Evolutionary conservation across 1,140 invertebrate species (phyloP).

Genomic region (Tyrophagus putrescentiae): DNA sequence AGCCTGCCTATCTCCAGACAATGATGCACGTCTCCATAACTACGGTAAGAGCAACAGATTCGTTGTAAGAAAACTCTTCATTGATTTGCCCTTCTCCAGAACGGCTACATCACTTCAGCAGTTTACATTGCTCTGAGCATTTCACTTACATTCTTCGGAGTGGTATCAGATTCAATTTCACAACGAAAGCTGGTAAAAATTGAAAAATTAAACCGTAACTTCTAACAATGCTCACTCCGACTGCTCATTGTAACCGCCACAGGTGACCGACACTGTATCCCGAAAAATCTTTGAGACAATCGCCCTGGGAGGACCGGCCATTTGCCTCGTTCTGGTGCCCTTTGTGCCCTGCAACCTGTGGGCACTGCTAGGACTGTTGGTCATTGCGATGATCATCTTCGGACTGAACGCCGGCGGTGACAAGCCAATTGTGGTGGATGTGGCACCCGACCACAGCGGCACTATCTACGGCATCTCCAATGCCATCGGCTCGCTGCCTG

Average conservation of each 20-base stretch:
- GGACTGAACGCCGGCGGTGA: conserved; percentile 27
- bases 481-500: conserved; percentile 34
- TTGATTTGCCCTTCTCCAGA: conserved; percentile 20
- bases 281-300: conserved; percentile 28
- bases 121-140: conserved; percentile 26
- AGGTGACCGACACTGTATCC: conserved; percentile 24
- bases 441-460: conserved; percentile 59
- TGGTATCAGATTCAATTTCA: conserved; percentile 25
- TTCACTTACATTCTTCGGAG: conserved; percentile 23
- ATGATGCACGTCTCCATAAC: conserved; percentile 50
- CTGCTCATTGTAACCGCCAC: no score
- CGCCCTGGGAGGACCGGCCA: conserved; percentile 25
- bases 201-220: no score
- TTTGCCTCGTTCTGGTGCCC: conserved; percentile 25
- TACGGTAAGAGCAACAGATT: conserved; percentile 29
- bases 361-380: conserved; percentile 21
- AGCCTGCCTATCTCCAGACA: conserved; percentile 38
- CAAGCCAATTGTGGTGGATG: conserved; percentile 41
- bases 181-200: conserved; percentile 4
- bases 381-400: conserved; percentile 25
- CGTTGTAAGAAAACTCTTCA: not conserved
- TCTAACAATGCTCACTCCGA: no score
- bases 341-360: conserved; percentile 21
- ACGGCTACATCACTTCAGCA: conserved; percentile 27
- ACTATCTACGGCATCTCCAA: conserved; percentile 54